Evolutionary conservation across 2,113 vertebrate species (phyloP).

Genomic region (Petromus typicus): DNA sequence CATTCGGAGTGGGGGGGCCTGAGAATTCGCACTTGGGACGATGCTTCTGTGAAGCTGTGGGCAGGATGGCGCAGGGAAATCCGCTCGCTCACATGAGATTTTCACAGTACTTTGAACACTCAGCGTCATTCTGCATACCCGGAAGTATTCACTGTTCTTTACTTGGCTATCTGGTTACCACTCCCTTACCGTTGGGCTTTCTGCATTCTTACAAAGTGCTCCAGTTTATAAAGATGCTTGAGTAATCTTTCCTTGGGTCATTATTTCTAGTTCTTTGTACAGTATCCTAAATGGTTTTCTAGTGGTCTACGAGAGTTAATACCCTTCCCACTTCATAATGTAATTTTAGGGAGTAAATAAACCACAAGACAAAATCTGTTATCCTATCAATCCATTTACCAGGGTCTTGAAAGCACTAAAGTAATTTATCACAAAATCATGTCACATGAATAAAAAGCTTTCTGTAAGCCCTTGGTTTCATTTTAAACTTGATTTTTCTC

Average conservation of each 20-base stretch:
- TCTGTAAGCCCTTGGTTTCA: conserved; percentile 39
- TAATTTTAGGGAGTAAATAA: conserved; percentile 67
- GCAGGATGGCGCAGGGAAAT: not conserved
- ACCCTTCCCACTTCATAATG: conserved; percentile 35
- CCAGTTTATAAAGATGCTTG: not conserved
- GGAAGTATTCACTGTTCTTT: not conserved
- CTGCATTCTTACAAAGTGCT: not conserved
- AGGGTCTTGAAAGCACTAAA: conserved; percentile 63
- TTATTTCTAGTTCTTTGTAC: conserved; percentile 33
- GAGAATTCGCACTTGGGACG: not conserved
- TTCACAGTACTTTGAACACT: not conserved
- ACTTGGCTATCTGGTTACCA: conserved; percentile 7
- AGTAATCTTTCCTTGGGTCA: not conserved
- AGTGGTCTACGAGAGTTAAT: conserved; percentile 37
- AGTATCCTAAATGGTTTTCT: conserved; percentile 12
- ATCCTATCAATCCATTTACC: conserved; percentile 68
- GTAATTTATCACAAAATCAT: conserved; percentile 65
- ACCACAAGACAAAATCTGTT: conserved; percentile 62
- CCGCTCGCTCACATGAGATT: rapidly evolving
- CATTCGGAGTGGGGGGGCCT: not conserved
- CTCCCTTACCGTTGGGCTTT: not conserved
- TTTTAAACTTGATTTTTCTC: conserved; percentile 46
- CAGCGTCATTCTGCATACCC: not conserved
- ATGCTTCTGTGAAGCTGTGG: not conserved
- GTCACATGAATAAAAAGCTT: conserved; percentile 63